phyloP scores from a whole-genome alignment of 2,797 vertebrate genomes.

The Scolopax bukidnonensis region DNA sequence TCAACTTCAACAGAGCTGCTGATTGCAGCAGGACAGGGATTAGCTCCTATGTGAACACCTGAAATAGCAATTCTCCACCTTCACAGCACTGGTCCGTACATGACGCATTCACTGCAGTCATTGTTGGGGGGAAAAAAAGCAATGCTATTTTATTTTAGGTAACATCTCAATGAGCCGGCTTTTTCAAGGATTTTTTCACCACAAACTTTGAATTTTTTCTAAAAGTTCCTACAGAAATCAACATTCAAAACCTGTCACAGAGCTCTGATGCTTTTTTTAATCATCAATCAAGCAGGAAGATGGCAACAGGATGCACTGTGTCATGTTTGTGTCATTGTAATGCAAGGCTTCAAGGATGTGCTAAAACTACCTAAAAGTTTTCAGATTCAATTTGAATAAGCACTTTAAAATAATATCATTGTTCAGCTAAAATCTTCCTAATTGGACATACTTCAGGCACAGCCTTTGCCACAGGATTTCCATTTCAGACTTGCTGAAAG shows the following conservation, averaged over 20 bases:
- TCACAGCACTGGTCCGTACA: not conserved
- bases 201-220: not conserved
- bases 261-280: not conserved
- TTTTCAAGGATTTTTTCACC: not conserved
- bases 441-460: not conserved
- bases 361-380: constrained; percentile 8
- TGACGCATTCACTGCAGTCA: accelerated
- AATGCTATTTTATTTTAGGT: not conserved
- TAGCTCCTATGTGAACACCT: not conserved
- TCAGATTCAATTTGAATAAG: not conserved
- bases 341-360: not conserved
- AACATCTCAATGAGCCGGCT: not conserved
- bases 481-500: not conserved
- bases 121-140: not conserved
- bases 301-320: not conserved
- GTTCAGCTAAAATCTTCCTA: not conserved
- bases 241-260: not conserved
- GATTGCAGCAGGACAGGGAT: constrained; percentile 47
- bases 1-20: constrained; percentile 41
- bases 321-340: not conserved
- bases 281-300: not conserved
- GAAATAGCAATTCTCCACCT: not conserved
- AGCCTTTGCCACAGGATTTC: not conserved
- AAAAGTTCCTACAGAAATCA: not conserved
- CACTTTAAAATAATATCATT: not conserved